Evolutionary conservation across 2,888 invertebrate species (phyloP).

Genomic region (Galerucella calmariensis): DNA sequence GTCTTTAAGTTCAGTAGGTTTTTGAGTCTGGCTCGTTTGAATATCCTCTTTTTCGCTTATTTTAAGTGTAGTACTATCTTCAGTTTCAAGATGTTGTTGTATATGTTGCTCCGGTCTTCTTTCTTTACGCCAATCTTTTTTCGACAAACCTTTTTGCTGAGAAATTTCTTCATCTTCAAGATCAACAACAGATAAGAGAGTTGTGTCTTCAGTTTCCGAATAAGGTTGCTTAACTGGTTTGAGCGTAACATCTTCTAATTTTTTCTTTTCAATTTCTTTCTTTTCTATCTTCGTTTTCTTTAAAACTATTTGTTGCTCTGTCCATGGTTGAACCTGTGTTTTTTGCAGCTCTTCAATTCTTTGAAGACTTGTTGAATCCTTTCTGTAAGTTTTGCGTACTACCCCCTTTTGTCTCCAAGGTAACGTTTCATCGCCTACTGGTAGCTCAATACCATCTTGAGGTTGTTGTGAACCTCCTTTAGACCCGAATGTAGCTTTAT

Average conservation of each 20-base stretch:
- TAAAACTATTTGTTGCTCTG: constrained; percentile 72
- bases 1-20: constrained; percentile 44
- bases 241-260: constrained; percentile 66
- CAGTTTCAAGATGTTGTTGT: constrained; percentile 49
- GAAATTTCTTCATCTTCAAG: constrained; percentile 39
- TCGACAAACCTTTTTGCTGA: constrained; percentile 9
- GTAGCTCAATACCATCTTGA: constrained; percentile 64
- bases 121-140: constrained; percentile 53
- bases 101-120: constrained; percentile 60
- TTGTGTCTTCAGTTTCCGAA: constrained; percentile 51
- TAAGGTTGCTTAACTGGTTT: constrained; percentile 65
- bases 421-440: constrained; percentile 68
- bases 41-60: constrained; percentile 49
- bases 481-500: constrained; percentile 55
- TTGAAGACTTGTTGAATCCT: constrained; percentile 33
- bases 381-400: constrained; percentile 31
- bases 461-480: constrained; percentile 56
- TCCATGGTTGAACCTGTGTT: constrained; percentile 69
- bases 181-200: constrained; percentile 51
- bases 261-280: constrained; percentile 63
- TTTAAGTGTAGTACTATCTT: constrained; percentile 57
- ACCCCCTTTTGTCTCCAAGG: constrained; percentile 65
- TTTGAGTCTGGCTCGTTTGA: constrained; percentile 37
- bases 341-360: constrained; percentile 47
- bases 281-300: constrained; percentile 65